Percentiles rank a stretch among this genome's conserved stretches.
phyloP scores from a whole-genome alignment of 2,113 vertebrate species.

The Oncorhynchus tshawytscha region DNA sequence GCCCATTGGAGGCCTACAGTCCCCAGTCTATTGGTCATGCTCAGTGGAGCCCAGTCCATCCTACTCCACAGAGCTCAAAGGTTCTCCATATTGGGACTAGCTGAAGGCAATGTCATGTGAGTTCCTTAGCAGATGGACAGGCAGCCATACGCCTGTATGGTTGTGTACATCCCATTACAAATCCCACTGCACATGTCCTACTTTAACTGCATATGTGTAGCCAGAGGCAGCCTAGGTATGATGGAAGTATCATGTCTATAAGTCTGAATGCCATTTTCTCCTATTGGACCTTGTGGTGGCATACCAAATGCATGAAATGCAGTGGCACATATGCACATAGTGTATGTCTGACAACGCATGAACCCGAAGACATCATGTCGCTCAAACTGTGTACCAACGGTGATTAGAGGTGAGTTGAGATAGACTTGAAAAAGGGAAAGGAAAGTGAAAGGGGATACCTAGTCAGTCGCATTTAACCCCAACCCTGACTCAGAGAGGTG shows the following conservation, averaged over 20 bases:
- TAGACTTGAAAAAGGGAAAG: no score
- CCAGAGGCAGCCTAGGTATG: slow-evolving; percentile 6
- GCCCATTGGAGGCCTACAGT: not conserved
- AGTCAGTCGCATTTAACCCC: no score
- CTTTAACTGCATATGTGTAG: not conserved
- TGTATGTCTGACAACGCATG: slow-evolving; percentile 34
- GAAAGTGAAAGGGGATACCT: no score
- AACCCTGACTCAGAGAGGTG: no score
- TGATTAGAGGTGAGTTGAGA: no score
- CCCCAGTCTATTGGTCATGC: slow-evolving; percentile 24
- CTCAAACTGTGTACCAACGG: no score
- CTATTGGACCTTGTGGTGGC: not conserved
- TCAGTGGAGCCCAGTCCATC: slow-evolving; percentile 15
- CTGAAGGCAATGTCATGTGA: slow-evolving; percentile 17
- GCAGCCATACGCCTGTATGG: slow-evolving; percentile 50
- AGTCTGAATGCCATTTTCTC: not conserved
- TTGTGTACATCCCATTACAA: slow-evolving; percentile 27
- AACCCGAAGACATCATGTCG: no score
- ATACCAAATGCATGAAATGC: slow-evolving; percentile 26
- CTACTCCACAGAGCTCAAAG: slow-evolving; percentile 25
- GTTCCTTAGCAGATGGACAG: slow-evolving; percentile 18
- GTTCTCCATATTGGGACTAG: slow-evolving; percentile 4
- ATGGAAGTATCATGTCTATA: not conserved
- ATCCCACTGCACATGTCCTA: slow-evolving; percentile 3
- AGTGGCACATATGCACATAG: slow-evolving; percentile 23